Percentiles rank a stretch among this genome's conserved stretches.
Conservation (phyloP, 2,113 vertebrate genomes). For the human (Homo sapiens) region DNA sequence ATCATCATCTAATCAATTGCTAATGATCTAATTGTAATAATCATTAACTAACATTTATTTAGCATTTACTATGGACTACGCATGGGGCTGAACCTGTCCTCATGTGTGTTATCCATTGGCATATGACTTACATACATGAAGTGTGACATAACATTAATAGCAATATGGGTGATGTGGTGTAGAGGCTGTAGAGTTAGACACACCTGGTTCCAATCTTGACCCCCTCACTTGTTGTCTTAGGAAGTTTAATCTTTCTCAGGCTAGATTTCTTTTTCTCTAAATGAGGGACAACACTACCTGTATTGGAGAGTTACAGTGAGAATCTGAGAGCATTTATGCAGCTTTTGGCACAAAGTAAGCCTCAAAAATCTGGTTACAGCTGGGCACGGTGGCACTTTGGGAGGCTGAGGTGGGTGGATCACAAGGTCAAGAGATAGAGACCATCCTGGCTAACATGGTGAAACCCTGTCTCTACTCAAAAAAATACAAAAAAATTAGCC, state of each 20-base stretch:
- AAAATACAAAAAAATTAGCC: too few relatives aligned
- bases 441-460: too few relatives aligned
- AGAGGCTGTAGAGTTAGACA: background rate
- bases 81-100: background rate
- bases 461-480: too few relatives aligned
- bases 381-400: too few relatives aligned
- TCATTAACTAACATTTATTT: background rate
- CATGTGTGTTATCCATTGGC: background rate
- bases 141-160: background rate
- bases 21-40: background rate
- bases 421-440: too few relatives aligned
- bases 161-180: rapidly evolving
- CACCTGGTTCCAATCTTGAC: background rate
- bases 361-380: background rate
- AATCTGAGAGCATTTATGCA: background rate
- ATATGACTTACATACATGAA: background rate
- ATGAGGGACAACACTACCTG: background rate
- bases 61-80: background rate
- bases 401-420: too few relatives aligned
- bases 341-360: background rate
- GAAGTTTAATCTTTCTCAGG: background rate
- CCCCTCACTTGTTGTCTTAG: background rate
- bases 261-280: background rate
- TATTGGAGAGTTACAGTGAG: background rate
- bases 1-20: background rate